phyloP scores from a whole-genome alignment of 2,888 invertebrate genomes.

The Nemotelus nigrinus region DNA sequence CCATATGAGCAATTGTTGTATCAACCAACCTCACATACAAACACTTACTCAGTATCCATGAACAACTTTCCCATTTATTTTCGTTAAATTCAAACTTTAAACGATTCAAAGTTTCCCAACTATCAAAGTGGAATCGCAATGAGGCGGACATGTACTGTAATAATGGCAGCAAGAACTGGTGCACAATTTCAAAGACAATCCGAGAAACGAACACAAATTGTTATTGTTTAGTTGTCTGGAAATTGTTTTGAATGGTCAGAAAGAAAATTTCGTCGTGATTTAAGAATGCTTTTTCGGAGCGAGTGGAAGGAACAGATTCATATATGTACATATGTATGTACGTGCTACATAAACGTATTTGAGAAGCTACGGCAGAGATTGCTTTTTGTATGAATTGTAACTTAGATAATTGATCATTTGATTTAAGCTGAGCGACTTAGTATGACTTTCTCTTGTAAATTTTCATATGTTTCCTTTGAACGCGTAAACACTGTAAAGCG shows the following conservation, averaged over 20 bases:
- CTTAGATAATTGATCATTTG: too few relatives aligned
- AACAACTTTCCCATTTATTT: slow-evolving; percentile 31
- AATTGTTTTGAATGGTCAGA: slow-evolving; percentile 10
- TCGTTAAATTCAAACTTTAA: slow-evolving; percentile 36
- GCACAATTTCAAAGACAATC: not conserved
- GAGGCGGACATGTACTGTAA: slow-evolving; percentile 29
- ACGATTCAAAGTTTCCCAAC: slow-evolving; percentile 30
- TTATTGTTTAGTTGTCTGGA: slow-evolving; percentile 31
- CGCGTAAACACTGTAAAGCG: too few relatives aligned
- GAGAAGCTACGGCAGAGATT: too few relatives aligned
- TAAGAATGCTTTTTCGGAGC: too few relatives aligned
- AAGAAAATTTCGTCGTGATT: not conserved
- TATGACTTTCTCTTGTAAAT: too few relatives aligned
- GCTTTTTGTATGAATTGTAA: too few relatives aligned
- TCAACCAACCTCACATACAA: not conserved
- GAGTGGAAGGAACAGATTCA: too few relatives aligned
- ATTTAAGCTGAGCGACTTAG: too few relatives aligned
- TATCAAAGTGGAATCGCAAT: slow-evolving; percentile 21
- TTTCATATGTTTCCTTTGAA: too few relatives aligned
- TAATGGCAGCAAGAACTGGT: slow-evolving; percentile 23
- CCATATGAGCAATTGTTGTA: not conserved
- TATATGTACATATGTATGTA: too few relatives aligned
- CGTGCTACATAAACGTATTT: too few relatives aligned
- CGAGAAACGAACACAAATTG: slow-evolving; percentile 7
- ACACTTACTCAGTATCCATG: not conserved